Evolutionary conservation across 2,113 vertebrate species (phyloP), one percentile per base, ranked within the genome.

Genomic region (Phalacrocorax brasilianus): DNA sequence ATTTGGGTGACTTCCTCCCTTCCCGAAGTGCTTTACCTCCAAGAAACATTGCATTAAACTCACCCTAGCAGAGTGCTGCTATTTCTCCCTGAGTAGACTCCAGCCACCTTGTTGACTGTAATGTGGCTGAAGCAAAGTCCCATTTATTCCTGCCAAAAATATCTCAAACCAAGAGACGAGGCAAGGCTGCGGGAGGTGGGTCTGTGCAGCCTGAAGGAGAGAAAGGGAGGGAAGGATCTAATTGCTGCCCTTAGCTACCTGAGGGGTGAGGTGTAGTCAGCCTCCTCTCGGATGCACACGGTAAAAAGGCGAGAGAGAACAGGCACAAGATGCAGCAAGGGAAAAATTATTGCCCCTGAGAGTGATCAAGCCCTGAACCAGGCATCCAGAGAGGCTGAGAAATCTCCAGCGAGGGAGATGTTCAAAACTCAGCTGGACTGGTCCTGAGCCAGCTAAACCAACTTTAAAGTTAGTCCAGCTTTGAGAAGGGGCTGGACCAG

Each of bases 81-180:
- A 4, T 7, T 56, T 24, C 70, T 68, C 75, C 7, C n/a, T 2
- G 38, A 9, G 45, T 13, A 91, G 63, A 3, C 49, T 88, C 58
- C 79, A 77, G 90, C n/a, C 80, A 17, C 82, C 44, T 44, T 26
- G 59, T n/a, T 94, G 87, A 4, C 62, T 58, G 30, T 4, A 47
- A 12, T 63, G 9, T 14, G 42, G 67, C 58, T 88, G 91, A n/a
- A 66, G 74, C 70, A 38, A 71, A 88, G 96, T 38, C 93, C 91
- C 75, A 35, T n/a, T 88, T 88, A 71, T 92, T 84, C n/a, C 91
- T 95, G 89, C 93, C 86, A 81, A 88, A 95, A 95, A 80, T 74
- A 95, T 15, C 88, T 55, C 17, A 0, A 83, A 23, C 45, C 0
- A 42, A 88, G 92, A 96, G 92, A 94, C 10, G 0, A 83, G 71